phyloP scores from a whole-genome alignment of 2,797 vertebrate species.

The Triplophysa bombifrons region DNA sequence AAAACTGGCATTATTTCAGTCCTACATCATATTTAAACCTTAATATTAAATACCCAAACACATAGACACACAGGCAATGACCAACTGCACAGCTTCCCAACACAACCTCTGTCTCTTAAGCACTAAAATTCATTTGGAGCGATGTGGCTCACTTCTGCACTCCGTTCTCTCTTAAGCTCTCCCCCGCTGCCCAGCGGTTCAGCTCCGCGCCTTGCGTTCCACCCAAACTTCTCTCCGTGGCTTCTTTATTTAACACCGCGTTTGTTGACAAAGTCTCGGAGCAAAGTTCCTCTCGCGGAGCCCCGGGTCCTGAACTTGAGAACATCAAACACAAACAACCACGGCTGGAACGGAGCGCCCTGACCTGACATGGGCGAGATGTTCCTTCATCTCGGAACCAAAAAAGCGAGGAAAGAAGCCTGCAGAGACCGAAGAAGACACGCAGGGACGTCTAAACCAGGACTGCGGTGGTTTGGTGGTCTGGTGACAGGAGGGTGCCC shows the following conservation, averaged over 20 bases:
- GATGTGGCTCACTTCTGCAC: slow-evolving; percentile 11
- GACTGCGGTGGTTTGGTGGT: slow-evolving; percentile 23
- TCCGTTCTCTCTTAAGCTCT: not conserved
- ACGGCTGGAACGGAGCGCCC: slow-evolving; percentile 14
- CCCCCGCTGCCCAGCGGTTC: not conserved
- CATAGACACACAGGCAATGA: not conserved
- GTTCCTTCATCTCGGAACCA: not conserved
- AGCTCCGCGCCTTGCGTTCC: slow-evolving; percentile 39
- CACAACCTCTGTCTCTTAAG: slow-evolving; percentile 16
- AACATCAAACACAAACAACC: slow-evolving; percentile 37
- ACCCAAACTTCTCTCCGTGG: slow-evolving; percentile 40
- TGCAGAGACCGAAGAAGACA: not conserved
- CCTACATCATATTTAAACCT: not conserved
- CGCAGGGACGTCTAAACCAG: slow-evolving; percentile 19
- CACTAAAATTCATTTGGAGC: not conserved
- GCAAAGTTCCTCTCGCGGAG: slow-evolving; percentile 51
- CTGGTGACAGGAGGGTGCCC: slow-evolving; percentile 46
- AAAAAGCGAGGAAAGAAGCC: slow-evolving; percentile 1
- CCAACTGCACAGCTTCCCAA: slow-evolving; percentile 17
- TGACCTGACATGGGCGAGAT: slow-evolving; percentile 12
- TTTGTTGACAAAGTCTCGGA: slow-evolving; percentile 51
- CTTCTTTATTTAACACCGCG: slow-evolving; percentile 37
- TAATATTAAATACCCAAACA: not conserved
- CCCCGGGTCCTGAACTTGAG: slow-evolving; percentile 48
- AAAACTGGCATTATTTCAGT: not conserved